These are phyloP conservation scores for Propithecus perrieri DNA, from an alignment of 2,797 vertebrate genomes.

Conservation along the genomic window DNA sequence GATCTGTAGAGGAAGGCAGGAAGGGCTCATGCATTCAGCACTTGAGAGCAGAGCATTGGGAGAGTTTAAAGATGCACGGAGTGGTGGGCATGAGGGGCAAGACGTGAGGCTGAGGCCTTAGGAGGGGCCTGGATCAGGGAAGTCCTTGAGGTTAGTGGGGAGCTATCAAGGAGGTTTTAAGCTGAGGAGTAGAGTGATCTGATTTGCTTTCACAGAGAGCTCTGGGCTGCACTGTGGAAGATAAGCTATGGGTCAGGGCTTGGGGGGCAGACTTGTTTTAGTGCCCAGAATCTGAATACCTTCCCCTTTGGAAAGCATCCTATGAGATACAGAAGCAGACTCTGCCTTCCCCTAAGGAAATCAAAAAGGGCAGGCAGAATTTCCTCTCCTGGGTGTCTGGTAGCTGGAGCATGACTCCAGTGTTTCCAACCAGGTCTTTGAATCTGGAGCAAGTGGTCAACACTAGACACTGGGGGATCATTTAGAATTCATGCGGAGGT, in stretches of 20 bases:
- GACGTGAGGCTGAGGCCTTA: neutral
- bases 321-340: neutral
- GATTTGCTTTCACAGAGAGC: neutral
- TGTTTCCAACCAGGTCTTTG: neutral
- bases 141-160: neutral
- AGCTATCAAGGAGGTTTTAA: neutral
- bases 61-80: neutral
- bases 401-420: neutral
- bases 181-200: neutral
- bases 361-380: neutral
- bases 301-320: neutral
- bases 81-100: neutral
- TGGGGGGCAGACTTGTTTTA: neutral
- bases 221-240: neutral
- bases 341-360: neutral
- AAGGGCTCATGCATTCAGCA: neutral
- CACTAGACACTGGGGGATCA: neutral
- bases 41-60: neutral
- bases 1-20: neutral
- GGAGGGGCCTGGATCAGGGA: neutral
- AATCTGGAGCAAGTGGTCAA: constrained; percentile 21
- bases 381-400: neutral
- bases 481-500: neutral
- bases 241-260: neutral
- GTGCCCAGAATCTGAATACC: neutral